Evolutionary conservation across 2,113 vertebrate genomes (phyloP), one percentile per base, ranked within the genome.

Genomic region (Caracal caracal): DNA sequence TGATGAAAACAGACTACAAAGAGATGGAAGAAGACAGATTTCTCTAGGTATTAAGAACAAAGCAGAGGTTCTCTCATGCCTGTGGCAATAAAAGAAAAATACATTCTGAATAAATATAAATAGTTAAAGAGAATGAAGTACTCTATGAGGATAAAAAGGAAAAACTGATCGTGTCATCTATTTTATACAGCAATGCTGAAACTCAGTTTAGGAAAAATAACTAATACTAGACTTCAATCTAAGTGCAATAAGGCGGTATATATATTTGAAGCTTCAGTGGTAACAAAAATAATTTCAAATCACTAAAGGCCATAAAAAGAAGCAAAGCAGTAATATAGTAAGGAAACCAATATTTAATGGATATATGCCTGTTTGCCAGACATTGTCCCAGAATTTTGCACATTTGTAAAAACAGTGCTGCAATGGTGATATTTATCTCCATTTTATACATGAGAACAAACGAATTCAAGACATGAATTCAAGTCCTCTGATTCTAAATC

Each of bases 81-180:
- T 94, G 24, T 59, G 78, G 51, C 66, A 97, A 93, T 68, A 90
- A 96, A 89, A 90, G 63, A 85, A 90, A 96, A 93, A 51, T 79
- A 87, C 28, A 24, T 79, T 97, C 82, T 86, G 47, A 96, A 93
- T 95, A 92, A 96, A 95, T 63, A 95, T 47, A 90, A 87, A 87
- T 56, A 79, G 53, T 53, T 93, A 89, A 84, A 94, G 15, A 11
- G 35, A 94, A 11, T 35, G 4, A 65, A 88, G 20, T 70, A 43
- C 26, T 24, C 28, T 71, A 19, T 80, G 35, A 81, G 2, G 75
- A 84, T 71, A 19, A 85, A 95, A 94, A 95, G 13, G n/a, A 88
- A 90, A 88, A 5, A 91, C 0, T 70, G 90, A 76, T 17, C 40
- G 0, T 78, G 16, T 47, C 59, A 56, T 63, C 20, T 96, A 81